Conservation (phyloP, 1,140 invertebrate species). For the Brachionus rubens region DNA sequence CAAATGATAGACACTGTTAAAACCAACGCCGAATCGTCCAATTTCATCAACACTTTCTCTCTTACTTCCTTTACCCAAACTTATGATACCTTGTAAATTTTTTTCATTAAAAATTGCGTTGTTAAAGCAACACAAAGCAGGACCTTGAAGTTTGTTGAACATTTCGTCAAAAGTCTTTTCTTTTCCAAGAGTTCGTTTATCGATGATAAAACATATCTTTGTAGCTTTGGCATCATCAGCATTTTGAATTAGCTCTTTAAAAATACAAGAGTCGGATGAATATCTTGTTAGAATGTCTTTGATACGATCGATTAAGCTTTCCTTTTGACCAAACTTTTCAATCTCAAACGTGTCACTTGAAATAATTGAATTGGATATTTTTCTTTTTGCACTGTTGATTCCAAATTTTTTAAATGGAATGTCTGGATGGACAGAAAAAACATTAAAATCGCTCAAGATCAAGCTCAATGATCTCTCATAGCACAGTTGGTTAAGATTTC, state of each 20-base stretch:
- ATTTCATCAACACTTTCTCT: constrained; percentile 50
- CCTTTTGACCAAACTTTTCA: constrained; percentile 52
- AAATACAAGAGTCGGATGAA: constrained; percentile 51
- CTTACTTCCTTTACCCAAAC: constrained; percentile 53
- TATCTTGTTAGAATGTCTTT: constrained; percentile 52
- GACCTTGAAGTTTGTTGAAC: constrained; percentile 49
- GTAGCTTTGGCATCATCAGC: constrained; percentile 55
- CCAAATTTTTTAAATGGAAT: constrained; percentile 26
- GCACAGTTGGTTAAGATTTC: not conserved
- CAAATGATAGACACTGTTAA: constrained; percentile 57
- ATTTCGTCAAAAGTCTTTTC: constrained; percentile 49
- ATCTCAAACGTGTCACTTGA: not conserved
- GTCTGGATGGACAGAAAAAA: not conserved
- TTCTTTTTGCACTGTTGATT: not conserved
- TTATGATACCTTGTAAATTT: constrained; percentile 50
- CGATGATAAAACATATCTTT: constrained; percentile 52
- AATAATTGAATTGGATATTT: not conserved
- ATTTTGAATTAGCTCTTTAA: constrained; percentile 59
- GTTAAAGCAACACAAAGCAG: constrained; percentile 51
- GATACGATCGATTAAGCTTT: constrained; percentile 53
- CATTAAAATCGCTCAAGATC: not conserved
- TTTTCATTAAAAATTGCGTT: constrained; percentile 50
- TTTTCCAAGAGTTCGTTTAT: constrained; percentile 48
- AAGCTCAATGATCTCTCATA: not conserved
- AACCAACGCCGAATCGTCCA: constrained; percentile 56